Base-by-base conservation (phyloP, 2,113 vertebrate genomes). In the Corythaixoides concolor region DNA sequence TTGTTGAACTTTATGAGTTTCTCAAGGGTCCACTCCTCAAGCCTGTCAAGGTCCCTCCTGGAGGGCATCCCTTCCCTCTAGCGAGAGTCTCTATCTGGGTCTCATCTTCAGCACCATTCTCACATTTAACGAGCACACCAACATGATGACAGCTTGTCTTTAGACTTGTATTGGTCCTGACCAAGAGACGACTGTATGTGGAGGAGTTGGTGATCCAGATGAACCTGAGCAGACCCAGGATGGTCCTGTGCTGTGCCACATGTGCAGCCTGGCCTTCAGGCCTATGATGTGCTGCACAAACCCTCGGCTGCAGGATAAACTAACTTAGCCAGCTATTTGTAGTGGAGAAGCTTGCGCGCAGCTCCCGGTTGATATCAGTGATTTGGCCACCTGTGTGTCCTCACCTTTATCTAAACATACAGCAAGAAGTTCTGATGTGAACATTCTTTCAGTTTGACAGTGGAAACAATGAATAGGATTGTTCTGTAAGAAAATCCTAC, bases 391-490 rank as follows among this genome's bases (percentile, higher is more conserved):
- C 20, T 30, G 6, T 1, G 6, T 41, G 47, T 41, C 35, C 15
- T 60, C 6, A 0, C 28, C 33, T 49, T 67, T 74, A 32, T 37
- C 2, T 15, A 27, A 53, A 55, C 0, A 1, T 35, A 17, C 63
- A 85, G 22, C 27, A 12, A 39, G 60, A 83, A 62, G 20, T 66
- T 43, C 43, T 67, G 5, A 8, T 9, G 60, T 35, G 39, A 49
- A 5, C 32, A 4, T 20, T 59, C n/a, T 37, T 77, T 39, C 27
- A 39, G 8, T 37, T 32, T 53, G 50, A 50, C 59, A 39, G 12
- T 7, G 3, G 11, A 37, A 23, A 6, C 0, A 0, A 17, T 7
- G 7, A 59, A 22, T 11, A 50, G 15, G 2, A 9, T 37, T 12
- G 30, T n/a, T 35, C 27, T 37, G 22, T 22, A 33, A 43, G 20